Evolutionary conservation across 2,113 vertebrate species (phyloP), one percentile per base, ranked within the genome.

Genomic region (Pterocles gutturalis): DNA sequence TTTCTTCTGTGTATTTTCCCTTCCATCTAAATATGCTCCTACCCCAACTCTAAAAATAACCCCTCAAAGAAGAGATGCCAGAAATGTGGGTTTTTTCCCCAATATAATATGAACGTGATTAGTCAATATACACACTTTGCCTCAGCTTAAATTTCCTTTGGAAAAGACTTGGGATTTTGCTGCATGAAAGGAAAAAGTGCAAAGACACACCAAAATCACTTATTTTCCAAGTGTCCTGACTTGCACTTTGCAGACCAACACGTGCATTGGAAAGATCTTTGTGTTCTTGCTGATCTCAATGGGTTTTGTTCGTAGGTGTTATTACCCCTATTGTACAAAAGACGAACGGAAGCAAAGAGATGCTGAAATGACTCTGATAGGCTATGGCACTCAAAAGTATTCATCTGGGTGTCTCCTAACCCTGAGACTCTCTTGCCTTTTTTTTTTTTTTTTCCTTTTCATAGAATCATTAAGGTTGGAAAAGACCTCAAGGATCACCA

Each of bases 1-100:
- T 82, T 96, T 90, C 67, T 96, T 67, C 69, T 71, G 24, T 83
- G 34, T 88, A 33, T 86, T 94, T 95, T 89, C 46, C n/a, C 6
- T 83, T 83, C 71, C 7, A 46, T 83, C 34, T 89, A 84, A 71
- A 90, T 75, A 58, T 11, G 10, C 7, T 92, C 2, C 55, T 86
- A 66, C 21, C 51, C 33, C 14, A 73, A 38, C 20, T 84, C 90
- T 87, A 92, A 93, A 93, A 92, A 92, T 84, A 95, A 36, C 34
- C 24, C 72, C 49, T 80, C 16, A 24, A 48, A 83, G 55, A 83
- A 24, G 24, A 86, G 60, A 55, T 57, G 55, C 55, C 53, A 94
- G 48, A 48, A 92, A 48, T 7, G 2, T 51, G 10, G 9, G 10
- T 41, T 41, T 41, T 41, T 92, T 86, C 73, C 51, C 36, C 61